Conservation (phyloP, 2,113 vertebrate genomes). For the Heterochromis multidens region DNA sequence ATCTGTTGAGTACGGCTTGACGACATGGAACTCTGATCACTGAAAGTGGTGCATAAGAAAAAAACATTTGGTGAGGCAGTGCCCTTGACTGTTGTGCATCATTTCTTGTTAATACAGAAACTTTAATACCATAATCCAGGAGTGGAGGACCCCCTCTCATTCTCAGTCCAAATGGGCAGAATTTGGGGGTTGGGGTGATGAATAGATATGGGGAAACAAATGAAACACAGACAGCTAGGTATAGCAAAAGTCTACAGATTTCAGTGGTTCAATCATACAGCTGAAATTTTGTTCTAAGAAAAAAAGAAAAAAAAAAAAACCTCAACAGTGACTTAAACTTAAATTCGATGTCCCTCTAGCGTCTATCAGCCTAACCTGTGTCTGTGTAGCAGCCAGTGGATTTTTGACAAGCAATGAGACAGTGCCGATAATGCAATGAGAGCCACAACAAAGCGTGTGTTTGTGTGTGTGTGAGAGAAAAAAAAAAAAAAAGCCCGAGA, state of each 20-base stretch:
- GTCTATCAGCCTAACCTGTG: constrained; percentile 1
- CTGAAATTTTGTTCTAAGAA: constrained; percentile 4
- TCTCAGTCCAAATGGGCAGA: constrained; percentile 78
- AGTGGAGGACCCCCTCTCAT: constrained; percentile 76
- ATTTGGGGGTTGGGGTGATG: constrained; percentile 72
- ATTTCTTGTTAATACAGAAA: constrained; percentile 72
- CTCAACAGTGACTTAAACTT: neutral
- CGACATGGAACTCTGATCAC: constrained; percentile 95
- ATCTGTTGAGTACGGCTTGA: constrained; percentile 98
- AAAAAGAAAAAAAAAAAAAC: neutral
- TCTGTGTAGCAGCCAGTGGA: constrained; percentile 17
- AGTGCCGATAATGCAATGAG: constrained; percentile 39
- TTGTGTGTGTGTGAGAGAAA: neutral
- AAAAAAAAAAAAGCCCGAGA: neutral
- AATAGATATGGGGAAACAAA: constrained; percentile 79
- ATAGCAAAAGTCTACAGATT: constrained; percentile 65
- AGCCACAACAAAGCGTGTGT: constrained; percentile 29
- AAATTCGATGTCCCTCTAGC: neutral
- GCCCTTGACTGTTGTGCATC: constrained; percentile 13
- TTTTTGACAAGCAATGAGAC: constrained; percentile 52
- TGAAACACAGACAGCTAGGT: constrained; percentile 76
- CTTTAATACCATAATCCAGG: constrained; percentile 76
- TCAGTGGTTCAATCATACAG: constrained; percentile 51
- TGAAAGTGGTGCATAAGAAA: constrained; percentile 50
- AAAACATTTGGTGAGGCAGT: constrained; percentile 16